Evolutionary conservation across 2,888 invertebrate genomes (phyloP).

Genomic region (Malthinus seriepunctatus): DNA sequence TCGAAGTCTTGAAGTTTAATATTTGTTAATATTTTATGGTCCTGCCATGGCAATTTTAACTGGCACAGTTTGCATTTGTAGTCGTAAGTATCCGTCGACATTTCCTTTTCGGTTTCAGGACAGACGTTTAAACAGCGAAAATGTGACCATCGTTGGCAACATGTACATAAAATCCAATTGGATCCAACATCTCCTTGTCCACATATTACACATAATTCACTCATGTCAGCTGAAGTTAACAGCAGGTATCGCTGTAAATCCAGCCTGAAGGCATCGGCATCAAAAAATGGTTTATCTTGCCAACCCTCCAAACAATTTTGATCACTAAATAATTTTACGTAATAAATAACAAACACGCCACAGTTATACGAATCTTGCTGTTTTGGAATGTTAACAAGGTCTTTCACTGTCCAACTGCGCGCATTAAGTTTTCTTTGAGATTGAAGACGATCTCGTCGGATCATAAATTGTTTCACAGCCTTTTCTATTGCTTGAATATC

Average conservation of each 20-base stretch:
- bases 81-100: too few relatives aligned
- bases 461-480: neutral
- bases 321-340: neutral
- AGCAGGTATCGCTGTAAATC: neutral
- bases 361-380: neutral
- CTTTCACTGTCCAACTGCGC: constrained; percentile 4
- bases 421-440: neutral
- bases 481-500: neutral
- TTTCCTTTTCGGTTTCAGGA: too few relatives aligned
- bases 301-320: too few relatives aligned
- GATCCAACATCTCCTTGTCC: too few relatives aligned
- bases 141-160: too few relatives aligned
- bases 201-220: neutral
- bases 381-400: too few relatives aligned
- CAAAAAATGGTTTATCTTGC: neutral
- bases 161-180: too few relatives aligned
- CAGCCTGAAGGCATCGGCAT: neutral
- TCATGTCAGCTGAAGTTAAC: neutral
- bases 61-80: too few relatives aligned
- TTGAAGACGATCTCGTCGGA: neutral
- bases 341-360: neutral
- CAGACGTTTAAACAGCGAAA: too few relatives aligned
- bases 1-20: too few relatives aligned
- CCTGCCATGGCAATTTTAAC: too few relatives aligned
- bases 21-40: too few relatives aligned